Percentiles rank a stretch among this genome's conserved stretches.
phyloP scores from a whole-genome alignment of 92 coral and sea anemone species.

The Actinernus sp. region DNA sequence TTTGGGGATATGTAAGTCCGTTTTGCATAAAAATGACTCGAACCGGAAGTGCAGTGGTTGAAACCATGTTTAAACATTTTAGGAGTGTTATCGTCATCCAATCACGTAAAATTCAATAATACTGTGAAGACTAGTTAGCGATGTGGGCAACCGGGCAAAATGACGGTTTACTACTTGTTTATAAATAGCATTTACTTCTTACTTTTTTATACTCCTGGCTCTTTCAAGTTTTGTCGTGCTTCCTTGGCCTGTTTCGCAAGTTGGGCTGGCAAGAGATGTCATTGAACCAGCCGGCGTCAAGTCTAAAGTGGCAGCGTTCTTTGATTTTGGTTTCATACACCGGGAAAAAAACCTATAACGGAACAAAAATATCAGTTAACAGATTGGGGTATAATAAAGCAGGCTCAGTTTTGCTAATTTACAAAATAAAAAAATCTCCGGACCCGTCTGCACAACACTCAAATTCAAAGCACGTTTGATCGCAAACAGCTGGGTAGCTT shows the following conservation, averaged over 20 bases:
- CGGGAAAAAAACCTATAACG: slow-evolving; percentile 20
- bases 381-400: no score
- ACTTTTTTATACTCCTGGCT: slow-evolving; percentile 73
- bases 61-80: no score
- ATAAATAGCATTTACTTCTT: slow-evolving; percentile 19
- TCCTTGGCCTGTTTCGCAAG: slow-evolving; percentile 4
- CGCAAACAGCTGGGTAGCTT: neutral
- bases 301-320: slow-evolving; percentile 4
- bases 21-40: neutral
- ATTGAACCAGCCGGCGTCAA: slow-evolving; percentile 37
- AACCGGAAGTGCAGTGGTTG: neutral
- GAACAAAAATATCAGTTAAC: neutral
- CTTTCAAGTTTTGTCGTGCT: slow-evolving; percentile 49
- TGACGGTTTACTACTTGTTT: no score
- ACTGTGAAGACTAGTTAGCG: no score
- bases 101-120: no score
- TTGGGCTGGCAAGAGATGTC: slow-evolving; percentile 25
- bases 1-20: neutral
- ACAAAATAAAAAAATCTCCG: no score
- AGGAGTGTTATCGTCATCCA: no score
- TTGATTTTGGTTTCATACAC: slow-evolving; percentile 21
- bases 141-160: no score
- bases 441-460: neutral
- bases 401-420: no score
- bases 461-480: neutral